A percentile compares a stretch with the other conserved stretches of the same genome.
Evolutionary conservation across 2,888 invertebrate genomes (phyloP).

Genomic region (Celastrina argiolus): DNA sequence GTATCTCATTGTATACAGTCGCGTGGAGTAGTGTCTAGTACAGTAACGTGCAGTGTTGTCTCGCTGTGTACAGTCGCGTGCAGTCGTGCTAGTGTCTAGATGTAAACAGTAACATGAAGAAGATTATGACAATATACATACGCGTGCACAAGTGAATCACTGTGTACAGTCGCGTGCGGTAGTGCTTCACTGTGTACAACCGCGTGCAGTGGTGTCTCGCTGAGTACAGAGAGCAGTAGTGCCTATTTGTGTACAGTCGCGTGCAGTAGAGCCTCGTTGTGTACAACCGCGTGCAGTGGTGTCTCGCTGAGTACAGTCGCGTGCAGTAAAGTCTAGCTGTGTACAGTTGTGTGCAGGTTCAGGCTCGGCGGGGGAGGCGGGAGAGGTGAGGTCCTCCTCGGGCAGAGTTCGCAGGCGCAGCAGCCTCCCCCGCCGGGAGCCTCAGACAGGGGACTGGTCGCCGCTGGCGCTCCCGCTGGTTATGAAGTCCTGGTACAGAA

Average conservation of each 20-base stretch:
- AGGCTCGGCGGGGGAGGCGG: constrained; percentile 27
- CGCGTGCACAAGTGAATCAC: background rate
- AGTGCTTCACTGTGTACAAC: background rate
- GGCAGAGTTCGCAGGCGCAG: constrained; percentile 66
- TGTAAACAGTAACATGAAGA: no score
- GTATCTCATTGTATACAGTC: no score
- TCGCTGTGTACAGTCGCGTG: background rate
- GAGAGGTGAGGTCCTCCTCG: constrained; percentile 65
- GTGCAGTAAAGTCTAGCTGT: background rate
- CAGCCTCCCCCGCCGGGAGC: constrained; percentile 72
- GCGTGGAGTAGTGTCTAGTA: background rate
- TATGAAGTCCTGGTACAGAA: constrained; percentile 61
- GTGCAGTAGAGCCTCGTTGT: background rate
- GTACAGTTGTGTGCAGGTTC: no score
- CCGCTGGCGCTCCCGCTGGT: constrained; percentile 70
- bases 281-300: background rate
- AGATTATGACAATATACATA: no score
- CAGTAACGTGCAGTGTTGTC: background rate
- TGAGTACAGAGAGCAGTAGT: background rate
- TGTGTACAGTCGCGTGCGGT: background rate
- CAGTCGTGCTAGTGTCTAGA: no score
- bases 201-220: background rate
- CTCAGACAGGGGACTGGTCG: constrained; percentile 74
- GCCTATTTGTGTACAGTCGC: background rate
- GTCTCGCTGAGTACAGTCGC: background rate